These are phyloP conservation scores for Phthorimaea operculella DNA, from an alignment of 1,140 invertebrate species.

Conservation along the genomic window DNA sequence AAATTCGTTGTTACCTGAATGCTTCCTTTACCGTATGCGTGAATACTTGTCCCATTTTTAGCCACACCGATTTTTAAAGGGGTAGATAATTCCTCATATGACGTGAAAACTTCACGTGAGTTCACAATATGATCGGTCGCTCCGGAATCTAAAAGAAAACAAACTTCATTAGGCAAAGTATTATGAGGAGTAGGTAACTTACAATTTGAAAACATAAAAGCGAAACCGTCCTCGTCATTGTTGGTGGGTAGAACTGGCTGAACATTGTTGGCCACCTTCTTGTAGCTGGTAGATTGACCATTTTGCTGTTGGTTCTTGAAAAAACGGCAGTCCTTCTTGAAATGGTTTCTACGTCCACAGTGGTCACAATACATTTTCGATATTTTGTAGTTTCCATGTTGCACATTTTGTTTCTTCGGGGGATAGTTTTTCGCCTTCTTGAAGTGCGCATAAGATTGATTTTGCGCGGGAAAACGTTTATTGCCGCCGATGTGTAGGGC, in stretches of 20 bases:
- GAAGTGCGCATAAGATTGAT: not conserved
- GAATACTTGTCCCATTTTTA: not conserved
- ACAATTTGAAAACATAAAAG: slow-evolving; percentile 11
- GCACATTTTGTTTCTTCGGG: not conserved
- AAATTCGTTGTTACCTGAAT: slow-evolving; percentile 11
- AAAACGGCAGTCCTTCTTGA: slow-evolving; percentile 23
- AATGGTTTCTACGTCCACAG: slow-evolving; percentile 29
- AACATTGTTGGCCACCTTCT: slow-evolving; percentile 4
- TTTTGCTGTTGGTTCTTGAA: slow-evolving; percentile 12
- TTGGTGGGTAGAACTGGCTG: not conserved
- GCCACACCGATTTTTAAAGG: slow-evolving; percentile 1
- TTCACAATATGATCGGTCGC: slow-evolving; percentile 10
- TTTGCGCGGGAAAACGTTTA: not conserved
- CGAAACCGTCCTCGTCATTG: slow-evolving; percentile 9
- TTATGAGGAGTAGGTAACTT: slow-evolving; percentile 5
- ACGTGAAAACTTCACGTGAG: not conserved
- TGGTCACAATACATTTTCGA: slow-evolving; percentile 24
- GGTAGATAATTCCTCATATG: not conserved
- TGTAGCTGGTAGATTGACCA: not conserved
- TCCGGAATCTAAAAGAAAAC: slow-evolving; percentile 10
- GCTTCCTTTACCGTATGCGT: not conserved
- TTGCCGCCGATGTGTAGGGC: slow-evolving; percentile 18
- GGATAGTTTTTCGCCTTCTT: not conserved
- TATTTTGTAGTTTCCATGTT: not conserved
- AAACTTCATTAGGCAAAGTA: slow-evolving; percentile 3